Evolutionary conservation across 2,888 invertebrate genomes (phyloP), one percentile per base, ranked within the genome.

Genomic region (Parnassius mnemosyne): DNA sequence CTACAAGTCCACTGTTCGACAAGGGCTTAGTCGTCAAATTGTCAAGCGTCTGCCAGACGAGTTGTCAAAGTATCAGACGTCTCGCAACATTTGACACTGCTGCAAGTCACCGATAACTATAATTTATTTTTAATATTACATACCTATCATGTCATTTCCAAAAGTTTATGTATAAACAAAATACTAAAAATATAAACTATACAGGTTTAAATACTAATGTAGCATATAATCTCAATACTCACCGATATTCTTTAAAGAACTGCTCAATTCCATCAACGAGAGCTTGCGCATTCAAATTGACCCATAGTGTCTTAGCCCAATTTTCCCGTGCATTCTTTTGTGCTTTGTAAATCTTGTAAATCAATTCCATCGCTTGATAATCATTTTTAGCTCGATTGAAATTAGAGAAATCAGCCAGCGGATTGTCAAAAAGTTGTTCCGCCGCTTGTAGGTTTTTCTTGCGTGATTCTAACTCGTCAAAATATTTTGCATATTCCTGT

Each of bases 301-400:
- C 94, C 98, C 98, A 98, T 11, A 97, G 81, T 0, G 97, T 97
- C 82, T 95, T 95, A 0, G 96, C 94, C 98, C 98, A 98, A 7
- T 92, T 74, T 68, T 97, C 96, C 51, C 97, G 91, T 0, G 95
- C 95, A 67, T 92, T 92, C 87, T 95, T 95, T 81, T 97, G 97
- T 1, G 94, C 93, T 69, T 94, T 94, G 77, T 96, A 97, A 34
- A 98, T 92, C 75, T 94, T 94, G 79, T 95, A 98, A 25, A 98
- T 83, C 74, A 82, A 71, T 61, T 95, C 95, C 93, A 97, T 93
- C 3, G 93, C 92, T 16, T 92, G 87, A 74, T 91, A 96, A 68
- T 96, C 95, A 0, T 84, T 73, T 75, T 93, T 94, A 0, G 94
- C 89, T 42, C 93, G 91, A 41, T 94, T 77, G 83, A 96, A 96